Evolutionary conservation across 2,113 vertebrate genomes (phyloP).

Genomic region (Nothoprocta pentlandii): DNA sequence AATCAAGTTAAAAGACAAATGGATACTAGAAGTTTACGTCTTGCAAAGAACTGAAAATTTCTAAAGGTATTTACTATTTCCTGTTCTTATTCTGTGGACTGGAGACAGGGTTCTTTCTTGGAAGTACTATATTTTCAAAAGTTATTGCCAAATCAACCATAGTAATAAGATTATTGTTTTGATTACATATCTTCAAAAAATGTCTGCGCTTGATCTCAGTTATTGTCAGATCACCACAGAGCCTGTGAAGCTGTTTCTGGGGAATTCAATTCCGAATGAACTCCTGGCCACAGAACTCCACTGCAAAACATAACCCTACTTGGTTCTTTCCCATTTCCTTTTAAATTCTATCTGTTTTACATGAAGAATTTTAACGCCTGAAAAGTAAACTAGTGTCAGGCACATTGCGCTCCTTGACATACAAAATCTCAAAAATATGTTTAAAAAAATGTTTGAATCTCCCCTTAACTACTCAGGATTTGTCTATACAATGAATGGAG

Average conservation of each 20-base stretch:
- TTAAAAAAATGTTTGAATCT: neutral
- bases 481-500: neutral
- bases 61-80: neutral
- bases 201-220: neutral
- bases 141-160: neutral
- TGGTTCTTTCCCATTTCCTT: neutral
- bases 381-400: neutral
- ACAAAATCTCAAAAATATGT: neutral
- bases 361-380: neutral
- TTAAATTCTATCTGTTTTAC: neutral
- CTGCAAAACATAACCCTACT: neutral
- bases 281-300: neutral
- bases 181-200: neutral
- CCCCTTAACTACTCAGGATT: neutral
- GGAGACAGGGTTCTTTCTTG: neutral
- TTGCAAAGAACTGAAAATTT: neutral
- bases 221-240: neutral
- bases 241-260: neutral
- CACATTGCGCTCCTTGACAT: neutral
- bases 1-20: neutral
- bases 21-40: neutral
- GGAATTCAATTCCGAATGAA: neutral
- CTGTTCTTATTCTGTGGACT: neutral
- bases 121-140: neutral
- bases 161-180: neutral